A percentile compares a stretch with the other conserved stretches of the same genome.
Evolutionary conservation across 2,113 vertebrate species (phyloP).

Genomic region (Callorhinus ursinus): DNA sequence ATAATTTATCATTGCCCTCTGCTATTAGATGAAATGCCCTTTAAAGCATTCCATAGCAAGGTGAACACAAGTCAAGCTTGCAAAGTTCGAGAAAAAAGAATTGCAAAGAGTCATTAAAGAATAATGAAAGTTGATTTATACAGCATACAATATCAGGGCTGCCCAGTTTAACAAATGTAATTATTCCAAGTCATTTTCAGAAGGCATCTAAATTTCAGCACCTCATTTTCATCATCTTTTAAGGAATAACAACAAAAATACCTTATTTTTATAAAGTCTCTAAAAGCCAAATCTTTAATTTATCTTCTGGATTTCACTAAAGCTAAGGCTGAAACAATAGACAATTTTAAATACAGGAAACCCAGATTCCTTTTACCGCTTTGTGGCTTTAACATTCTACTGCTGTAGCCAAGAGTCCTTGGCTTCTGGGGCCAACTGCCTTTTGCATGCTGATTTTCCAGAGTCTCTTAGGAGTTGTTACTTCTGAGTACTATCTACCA

Average conservation of each 20-base stretch:
- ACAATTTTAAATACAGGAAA: slow-evolving; percentile 62
- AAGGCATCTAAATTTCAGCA: slow-evolving; percentile 42
- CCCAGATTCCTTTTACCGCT: slow-evolving; percentile 76
- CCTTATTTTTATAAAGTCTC: background rate
- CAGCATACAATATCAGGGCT: slow-evolving; percentile 37
- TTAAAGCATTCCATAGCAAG: slow-evolving; percentile 65
- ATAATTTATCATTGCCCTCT: slow-evolving; percentile 75
- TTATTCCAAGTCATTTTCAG: slow-evolving; percentile 60
- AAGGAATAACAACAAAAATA: slow-evolving; percentile 42
- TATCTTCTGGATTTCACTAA: slow-evolving; percentile 23
- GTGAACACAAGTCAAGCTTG: slow-evolving; percentile 70
- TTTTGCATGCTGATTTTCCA: slow-evolving; percentile 82
- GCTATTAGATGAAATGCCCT: slow-evolving; percentile 64
- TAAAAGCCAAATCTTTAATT: slow-evolving; percentile 33
- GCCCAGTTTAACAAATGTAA: slow-evolving; percentile 59
- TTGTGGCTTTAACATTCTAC: slow-evolving; percentile 65
- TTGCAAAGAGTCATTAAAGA: slow-evolving; percentile 71
- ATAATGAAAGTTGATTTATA: slow-evolving; percentile 72
- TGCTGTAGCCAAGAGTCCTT: background rate
- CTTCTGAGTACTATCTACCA: slow-evolving; percentile 71
- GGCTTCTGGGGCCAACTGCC: slow-evolving; percentile 68
- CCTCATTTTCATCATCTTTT: slow-evolving; percentile 49
- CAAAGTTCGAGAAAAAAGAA: slow-evolving; percentile 66
- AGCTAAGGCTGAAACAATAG: background rate
- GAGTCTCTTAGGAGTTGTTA: slow-evolving; percentile 77